Percentiles rank a stretch among this genome's conserved stretches.
Conservation (phyloP, 2,797 vertebrate species). For the Chlorospingus semifuscus region DNA sequence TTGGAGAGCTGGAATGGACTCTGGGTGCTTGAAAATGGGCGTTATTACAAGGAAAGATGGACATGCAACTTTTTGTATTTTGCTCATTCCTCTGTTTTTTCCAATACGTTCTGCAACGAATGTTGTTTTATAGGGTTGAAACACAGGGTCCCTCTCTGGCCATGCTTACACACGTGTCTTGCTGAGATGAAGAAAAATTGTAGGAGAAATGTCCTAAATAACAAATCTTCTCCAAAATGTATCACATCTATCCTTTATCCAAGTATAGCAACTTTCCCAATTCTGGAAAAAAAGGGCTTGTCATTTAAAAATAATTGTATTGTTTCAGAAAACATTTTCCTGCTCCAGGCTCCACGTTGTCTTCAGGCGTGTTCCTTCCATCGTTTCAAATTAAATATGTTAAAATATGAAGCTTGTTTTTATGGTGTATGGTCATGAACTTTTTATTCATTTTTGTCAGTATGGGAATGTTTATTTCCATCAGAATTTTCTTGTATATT, state of each 20-base stretch:
- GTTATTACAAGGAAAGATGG: neutral
- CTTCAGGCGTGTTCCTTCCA: neutral
- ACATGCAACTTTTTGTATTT: too few relatives aligned
- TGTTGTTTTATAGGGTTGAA: neutral
- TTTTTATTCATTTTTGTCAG: neutral
- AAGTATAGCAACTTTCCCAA: neutral
- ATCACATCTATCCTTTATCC: neutral
- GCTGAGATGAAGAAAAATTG: neutral
- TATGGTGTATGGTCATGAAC: neutral
- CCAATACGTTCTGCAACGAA: neutral
- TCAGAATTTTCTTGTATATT: slow-evolving; percentile 8
- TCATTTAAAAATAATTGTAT: neutral
- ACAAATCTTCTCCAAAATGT: neutral
- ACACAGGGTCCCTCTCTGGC: neutral
- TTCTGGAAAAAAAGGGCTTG: neutral
- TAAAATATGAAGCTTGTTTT: neutral
- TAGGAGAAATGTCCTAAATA: neutral
- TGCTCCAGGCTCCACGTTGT: neutral
- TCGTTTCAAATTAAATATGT: neutral
- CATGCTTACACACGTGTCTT: neutral
- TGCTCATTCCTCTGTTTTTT: neutral
- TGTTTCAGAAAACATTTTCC: neutral
- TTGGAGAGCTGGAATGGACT: neutral
- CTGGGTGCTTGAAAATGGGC: neutral
- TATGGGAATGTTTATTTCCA: neutral